Conservation (phyloP, 2,113 vertebrate species). For the Antechinus stuartii region DNA sequence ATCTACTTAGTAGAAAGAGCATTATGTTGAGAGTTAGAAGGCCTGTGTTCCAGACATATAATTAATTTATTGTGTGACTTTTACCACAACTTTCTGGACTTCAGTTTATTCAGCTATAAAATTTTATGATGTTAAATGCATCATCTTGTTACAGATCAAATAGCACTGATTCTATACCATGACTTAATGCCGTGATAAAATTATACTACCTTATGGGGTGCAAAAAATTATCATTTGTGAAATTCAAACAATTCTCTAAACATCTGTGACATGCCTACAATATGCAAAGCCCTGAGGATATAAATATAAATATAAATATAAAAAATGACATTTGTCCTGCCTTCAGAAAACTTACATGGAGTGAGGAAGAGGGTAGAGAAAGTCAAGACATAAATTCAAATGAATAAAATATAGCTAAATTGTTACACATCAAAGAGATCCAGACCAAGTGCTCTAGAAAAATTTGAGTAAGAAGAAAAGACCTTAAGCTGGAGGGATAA, state of each 20-base stretch:
- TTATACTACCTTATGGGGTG: background rate
- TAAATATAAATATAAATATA: background rate
- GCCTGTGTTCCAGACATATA: background rate
- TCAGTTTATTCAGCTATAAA: background rate
- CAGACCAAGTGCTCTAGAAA: background rate
- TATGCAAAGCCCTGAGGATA: background rate
- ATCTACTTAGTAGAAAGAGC: background rate
- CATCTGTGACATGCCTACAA: background rate
- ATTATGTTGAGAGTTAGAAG: background rate
- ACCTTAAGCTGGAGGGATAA: background rate
- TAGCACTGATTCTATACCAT: background rate
- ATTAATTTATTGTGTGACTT: background rate
- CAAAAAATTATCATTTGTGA: background rate
- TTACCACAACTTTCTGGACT: background rate
- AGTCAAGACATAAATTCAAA: background rate
- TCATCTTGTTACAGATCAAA: background rate
- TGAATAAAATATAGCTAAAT: background rate
- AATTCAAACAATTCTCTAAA: background rate
- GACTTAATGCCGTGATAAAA: background rate
- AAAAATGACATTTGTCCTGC: background rate
- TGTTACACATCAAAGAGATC: background rate
- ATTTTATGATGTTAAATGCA: background rate
- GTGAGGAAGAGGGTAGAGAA: no score
- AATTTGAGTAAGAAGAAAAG: background rate
- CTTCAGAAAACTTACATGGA: background rate